These are phyloP conservation scores for Hydrolagus affinis DNA, from an alignment of 2,113 vertebrate species.

Conservation along the genomic window DNA sequence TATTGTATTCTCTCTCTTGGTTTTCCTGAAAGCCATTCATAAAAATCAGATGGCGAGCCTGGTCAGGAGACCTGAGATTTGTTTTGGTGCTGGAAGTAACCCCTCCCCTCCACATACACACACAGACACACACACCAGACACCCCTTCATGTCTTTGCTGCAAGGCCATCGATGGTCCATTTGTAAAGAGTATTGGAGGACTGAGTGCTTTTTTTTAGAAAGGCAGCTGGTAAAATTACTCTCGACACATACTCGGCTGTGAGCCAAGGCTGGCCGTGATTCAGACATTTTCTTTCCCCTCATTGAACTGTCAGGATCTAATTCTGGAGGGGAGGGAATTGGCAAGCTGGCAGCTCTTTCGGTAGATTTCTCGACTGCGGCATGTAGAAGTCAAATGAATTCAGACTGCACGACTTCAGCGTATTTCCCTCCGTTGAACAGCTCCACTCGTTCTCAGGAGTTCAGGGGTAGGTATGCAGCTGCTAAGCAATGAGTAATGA, in stretches of 20 bases:
- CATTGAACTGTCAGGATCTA: conserved; percentile 73
- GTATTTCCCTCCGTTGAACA: neutral
- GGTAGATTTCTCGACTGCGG: conserved; percentile 59
- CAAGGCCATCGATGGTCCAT: conserved; percentile 6
- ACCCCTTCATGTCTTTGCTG: neutral
- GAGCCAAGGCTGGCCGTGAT: conserved; percentile 63
- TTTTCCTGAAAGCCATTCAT: conserved; percentile 61
- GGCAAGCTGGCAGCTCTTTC: conserved; percentile 65
- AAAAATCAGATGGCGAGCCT: conserved; percentile 49
- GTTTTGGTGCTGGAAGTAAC: neutral
- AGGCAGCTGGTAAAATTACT: conserved; percentile 62
- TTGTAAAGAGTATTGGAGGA: conserved; percentile 28
- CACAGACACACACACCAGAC: neutral
- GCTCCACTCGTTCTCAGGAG: neutral
- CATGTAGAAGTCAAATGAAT: conserved; percentile 58
- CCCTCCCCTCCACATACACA: too few species aligned
- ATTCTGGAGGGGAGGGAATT: conserved; percentile 63
- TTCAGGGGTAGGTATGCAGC: neutral
- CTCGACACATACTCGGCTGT: conserved; percentile 63
- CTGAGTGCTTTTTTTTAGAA: conserved; percentile 36
- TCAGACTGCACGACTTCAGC: conserved; percentile 43
- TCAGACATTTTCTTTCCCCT: conserved; percentile 73
- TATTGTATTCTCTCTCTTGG: conserved; percentile 45
- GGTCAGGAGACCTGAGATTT: neutral
- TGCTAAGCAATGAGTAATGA: neutral